Percentiles rank a stretch among this genome's conserved stretches.
Evolutionary conservation across 2,113 vertebrate species (phyloP).

Genomic region (Coptodon bakossiorum): DNA sequence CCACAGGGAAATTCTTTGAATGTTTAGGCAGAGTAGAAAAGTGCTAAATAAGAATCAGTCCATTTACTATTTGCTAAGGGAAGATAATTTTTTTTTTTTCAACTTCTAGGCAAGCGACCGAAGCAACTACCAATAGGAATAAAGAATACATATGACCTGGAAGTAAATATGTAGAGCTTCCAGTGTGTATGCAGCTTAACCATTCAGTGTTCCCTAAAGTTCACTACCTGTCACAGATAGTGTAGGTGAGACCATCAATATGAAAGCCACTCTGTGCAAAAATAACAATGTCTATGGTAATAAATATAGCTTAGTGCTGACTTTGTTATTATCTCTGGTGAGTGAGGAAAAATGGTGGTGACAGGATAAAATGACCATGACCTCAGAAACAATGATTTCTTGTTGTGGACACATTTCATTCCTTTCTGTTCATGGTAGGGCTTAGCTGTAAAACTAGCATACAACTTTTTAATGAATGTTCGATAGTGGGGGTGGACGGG

Average conservation of each 20-base stretch:
- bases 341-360: background rate
- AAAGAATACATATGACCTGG: background rate
- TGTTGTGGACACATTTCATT: background rate
- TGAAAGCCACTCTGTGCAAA: constrained; percentile 54
- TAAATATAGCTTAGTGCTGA: constrained; percentile 76
- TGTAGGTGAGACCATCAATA: constrained; percentile 9
- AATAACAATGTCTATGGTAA: constrained; percentile 57
- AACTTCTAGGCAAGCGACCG: background rate
- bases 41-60: background rate
- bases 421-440: background rate
- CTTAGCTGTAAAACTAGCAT: background rate
- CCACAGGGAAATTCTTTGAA: background rate
- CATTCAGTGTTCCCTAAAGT: background rate
- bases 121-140: background rate
- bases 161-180: background rate
- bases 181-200: background rate
- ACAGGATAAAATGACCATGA: background rate
- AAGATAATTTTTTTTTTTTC: background rate
- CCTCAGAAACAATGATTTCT: background rate
- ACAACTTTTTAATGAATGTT: background rate
- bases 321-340: constrained; percentile 52
- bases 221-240: constrained; percentile 2
- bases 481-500: background rate
- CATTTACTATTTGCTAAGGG: background rate
- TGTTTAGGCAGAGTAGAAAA: background rate